phyloP scores from a whole-genome alignment of 1,140 invertebrate genomes.

The Listronotus oregonensis region DNA sequence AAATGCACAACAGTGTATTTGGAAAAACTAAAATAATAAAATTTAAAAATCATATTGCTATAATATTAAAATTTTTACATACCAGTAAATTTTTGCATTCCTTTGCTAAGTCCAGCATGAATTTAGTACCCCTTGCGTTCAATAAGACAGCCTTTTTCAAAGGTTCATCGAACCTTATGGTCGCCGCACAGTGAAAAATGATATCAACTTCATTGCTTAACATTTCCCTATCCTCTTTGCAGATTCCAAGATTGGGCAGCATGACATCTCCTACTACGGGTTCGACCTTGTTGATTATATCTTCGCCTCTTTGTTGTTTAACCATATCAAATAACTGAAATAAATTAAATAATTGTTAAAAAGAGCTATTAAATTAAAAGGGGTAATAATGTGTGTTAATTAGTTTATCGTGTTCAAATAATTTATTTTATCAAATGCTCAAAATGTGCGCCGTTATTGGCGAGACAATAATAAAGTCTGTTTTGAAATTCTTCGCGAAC shows the following conservation, averaged over 20 bases:
- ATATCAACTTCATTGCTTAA: slow-evolving; percentile 63
- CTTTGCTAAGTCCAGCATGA: slow-evolving; percentile 66
- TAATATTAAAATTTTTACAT: slow-evolving; percentile 20
- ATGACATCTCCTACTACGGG: slow-evolving; percentile 81
- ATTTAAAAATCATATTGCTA: too few species aligned
- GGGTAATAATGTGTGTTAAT: too few species aligned
- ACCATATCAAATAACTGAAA: slow-evolving; percentile 43
- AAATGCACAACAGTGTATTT: too few species aligned
- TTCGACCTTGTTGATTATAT: slow-evolving; percentile 66
- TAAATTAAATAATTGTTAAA: background rate
- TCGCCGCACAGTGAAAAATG: slow-evolving; percentile 72
- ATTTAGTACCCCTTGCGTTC: slow-evolving; percentile 64
- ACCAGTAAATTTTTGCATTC: slow-evolving; percentile 60
- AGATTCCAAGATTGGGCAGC: slow-evolving; percentile 61
- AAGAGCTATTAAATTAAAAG: too few species aligned
- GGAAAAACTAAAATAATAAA: too few species aligned
- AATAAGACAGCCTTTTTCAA: slow-evolving; percentile 65
- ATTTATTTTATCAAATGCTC: too few species aligned
- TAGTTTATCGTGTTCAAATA: too few species aligned
- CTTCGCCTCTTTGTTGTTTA: slow-evolving; percentile 39
- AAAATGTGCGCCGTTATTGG: too few species aligned
- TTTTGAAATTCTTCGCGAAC: too few species aligned
- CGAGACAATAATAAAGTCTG: too few species aligned
- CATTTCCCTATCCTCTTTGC: slow-evolving; percentile 53
- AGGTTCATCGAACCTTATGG: slow-evolving; percentile 70